Evolutionary conservation across 2,797 vertebrate genomes (phyloP), one percentile per base, ranked within the genome.

Genomic region (Malacoraja senta): DNA sequence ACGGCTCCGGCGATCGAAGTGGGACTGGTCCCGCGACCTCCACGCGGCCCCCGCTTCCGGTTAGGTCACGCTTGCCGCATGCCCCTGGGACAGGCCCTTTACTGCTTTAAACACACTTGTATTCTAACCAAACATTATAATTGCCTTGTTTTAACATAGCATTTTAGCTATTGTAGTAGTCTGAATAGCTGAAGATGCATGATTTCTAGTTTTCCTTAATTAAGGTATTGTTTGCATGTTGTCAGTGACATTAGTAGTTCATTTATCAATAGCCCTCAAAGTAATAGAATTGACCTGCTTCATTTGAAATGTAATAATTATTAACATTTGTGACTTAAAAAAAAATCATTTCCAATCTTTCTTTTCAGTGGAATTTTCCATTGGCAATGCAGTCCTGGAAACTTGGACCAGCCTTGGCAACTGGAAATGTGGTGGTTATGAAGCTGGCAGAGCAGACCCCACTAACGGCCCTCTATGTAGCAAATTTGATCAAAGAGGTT

Each of bases 401-500:
- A 78, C 95, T 99, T 2, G 98, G 97, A 6, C 98, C 99, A 0
- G 99, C 98, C 44, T 94, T 99, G 93, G 98, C 98, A 0, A 99
- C 98, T 0, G 98, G 99, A 7, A 99, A 99, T 0, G 98, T 98
- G 12, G 96, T 99, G 68, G 98, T 99, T 95, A 99, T 99, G 98
- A 99, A 99, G 71, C 96, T 98, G 58, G 98, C 99, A 0, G 98
- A 99, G 94, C 98, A 99, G 95, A 99, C 99, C 0, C 98, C 98
- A 0, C 97, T 99, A 94, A 98, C 98, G 0, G 98, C 98, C 0
- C 97, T 99, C 81, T 99, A 99, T 0, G 96, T 99, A 63, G 98
- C 98, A 94, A 97, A 91, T 94, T 95, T 99, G 93, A 97, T 99
- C 94, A 98, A 98, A 95, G 98, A 99, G 98, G 99, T 98, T 68